Evolutionary conservation across 2,888 invertebrate genomes (phyloP), one percentile per base, ranked within the genome.

Genomic region (Campoletis raptor): DNA sequence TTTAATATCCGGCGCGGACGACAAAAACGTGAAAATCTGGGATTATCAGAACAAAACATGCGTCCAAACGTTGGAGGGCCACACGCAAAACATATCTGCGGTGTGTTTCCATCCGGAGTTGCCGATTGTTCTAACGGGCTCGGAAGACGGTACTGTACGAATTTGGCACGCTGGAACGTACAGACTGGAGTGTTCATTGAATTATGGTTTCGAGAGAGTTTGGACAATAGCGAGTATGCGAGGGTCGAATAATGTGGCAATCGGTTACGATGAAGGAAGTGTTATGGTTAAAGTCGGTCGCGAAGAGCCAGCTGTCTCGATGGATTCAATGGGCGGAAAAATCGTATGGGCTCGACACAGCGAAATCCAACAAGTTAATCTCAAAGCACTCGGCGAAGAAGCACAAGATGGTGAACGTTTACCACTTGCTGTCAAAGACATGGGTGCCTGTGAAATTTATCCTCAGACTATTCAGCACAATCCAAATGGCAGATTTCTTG

Each of bases 1-100:
- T 94, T 95, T 99, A 78, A 99, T 99, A 92, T 99, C 99, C 76
- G 99, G 99, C 3, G 99, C 99, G 42, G 99, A 99, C 94, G 99
- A 99, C 94, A 96, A 98, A 79, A 96, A 98, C 67, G 99, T 99
- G 8, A 99, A 99, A 95, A 99, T 99, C 91, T 99, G 99, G 99
- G 99, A 99, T 94, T 99, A 99, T 94, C 98, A 99, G 95, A 99
- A 99, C 95, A 99, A 99, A 95, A 99, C 99, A 0, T 99, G 99
- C 94, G 99, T 99, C 0, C 99, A 99, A 94, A 99, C 99, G 0
- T 95, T 99, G 86, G 99, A 99, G 95, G 97, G 99, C 0, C 99
- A 99, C 95, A 98, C 98, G 0, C 98, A 99, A 94, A 99, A 99
- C 93, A 98, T 99, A 79, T 97, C 98, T 1, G 97, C 98, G 0